Evolutionary conservation across 1,140 invertebrate species (phyloP), one percentile per base, ranked within the genome.

Genomic region (Patella vulgata): DNA sequence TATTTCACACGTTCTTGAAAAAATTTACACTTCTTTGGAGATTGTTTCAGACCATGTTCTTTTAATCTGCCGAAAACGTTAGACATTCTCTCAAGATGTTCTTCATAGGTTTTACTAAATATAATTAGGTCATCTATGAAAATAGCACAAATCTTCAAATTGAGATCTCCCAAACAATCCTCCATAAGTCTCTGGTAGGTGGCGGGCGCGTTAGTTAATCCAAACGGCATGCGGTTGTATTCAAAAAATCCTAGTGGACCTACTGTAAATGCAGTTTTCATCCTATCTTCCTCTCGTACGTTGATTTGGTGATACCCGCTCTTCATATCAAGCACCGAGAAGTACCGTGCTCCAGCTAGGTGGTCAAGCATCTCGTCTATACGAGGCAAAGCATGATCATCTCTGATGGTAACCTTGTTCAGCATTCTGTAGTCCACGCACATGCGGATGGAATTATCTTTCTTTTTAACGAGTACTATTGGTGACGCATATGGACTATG

Each of bases 381-480:
- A 0, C 74, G 47, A 0, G 85, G 86, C 5, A 89, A 57, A 70
- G 87, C 87, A 70, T 85, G 88, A 44, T 60, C 72, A 68, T 88
- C 86, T 43, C 75, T 68, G 0, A 78, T 72, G 0, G 80, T 87
- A 0, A 54, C 70, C 56, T 17, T 11, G 66, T 88, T 88, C 17
- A 89, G 40, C 23, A 52, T 46, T 40, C 86, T 51, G 66, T 78
- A 88, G 70, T 89, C 85, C 1, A 87, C 62, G 60, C 77, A 85
- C 44, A 74, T 55, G 14, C 69, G 59, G 85, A 58, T 58, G 78
- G 14, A 44, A 54, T 47, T 63, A 46, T 63, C 50, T 27, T 64
- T 70, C 47, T 70, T 70, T 28, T 42, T 27, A 42, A 55, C 2
- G 59, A n/a, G n/a, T n/a, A n/a, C n/a, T n/a, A n/a, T n/a, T n/a